Evolutionary conservation across 2,113 vertebrate genomes (phyloP).

Genomic region (Pagrus major): DNA sequence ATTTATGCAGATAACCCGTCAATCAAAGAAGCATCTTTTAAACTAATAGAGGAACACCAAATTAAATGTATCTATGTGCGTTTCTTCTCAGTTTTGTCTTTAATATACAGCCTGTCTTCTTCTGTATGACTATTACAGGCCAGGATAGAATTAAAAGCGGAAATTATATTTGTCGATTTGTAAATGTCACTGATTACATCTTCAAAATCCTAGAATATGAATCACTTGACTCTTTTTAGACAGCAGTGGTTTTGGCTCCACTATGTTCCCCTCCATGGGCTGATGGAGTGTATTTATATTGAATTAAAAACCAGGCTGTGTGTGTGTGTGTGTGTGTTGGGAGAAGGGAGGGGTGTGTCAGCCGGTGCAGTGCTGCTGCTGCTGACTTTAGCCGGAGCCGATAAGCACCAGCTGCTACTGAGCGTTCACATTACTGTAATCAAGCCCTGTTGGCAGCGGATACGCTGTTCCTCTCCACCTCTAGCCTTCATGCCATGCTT

Average conservation of each 20-base stretch:
- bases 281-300: constrained; percentile 55
- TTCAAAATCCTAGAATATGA: constrained; percentile 8
- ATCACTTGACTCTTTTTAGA: constrained; percentile 16
- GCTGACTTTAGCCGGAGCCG: constrained; percentile 55
- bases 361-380: constrained; percentile 43
- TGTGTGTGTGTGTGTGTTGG: constrained; percentile 1
- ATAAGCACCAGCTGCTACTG: constrained; percentile 73
- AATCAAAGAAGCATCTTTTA: not conserved
- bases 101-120: not conserved
- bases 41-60: not conserved
- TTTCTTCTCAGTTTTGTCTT: not conserved
- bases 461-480: constrained; percentile 33
- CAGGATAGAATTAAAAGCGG: not conserved
- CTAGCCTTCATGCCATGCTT: constrained; percentile 14
- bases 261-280: constrained; percentile 29
- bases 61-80: not conserved
- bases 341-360: constrained; percentile 44
- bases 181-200: constrained; percentile 7
- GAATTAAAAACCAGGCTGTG: constrained; percentile 50
- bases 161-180: not conserved
- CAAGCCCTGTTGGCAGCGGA: constrained; percentile 59
- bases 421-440: constrained; percentile 75
- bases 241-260: not conserved
- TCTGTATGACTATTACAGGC: not conserved
- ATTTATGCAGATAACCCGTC: not conserved